A percentile compares a stretch with the other conserved stretches of the same genome.
Conservation (phyloP, 2,113 vertebrate species). For the Petrocephalus microphthalmus region DNA sequence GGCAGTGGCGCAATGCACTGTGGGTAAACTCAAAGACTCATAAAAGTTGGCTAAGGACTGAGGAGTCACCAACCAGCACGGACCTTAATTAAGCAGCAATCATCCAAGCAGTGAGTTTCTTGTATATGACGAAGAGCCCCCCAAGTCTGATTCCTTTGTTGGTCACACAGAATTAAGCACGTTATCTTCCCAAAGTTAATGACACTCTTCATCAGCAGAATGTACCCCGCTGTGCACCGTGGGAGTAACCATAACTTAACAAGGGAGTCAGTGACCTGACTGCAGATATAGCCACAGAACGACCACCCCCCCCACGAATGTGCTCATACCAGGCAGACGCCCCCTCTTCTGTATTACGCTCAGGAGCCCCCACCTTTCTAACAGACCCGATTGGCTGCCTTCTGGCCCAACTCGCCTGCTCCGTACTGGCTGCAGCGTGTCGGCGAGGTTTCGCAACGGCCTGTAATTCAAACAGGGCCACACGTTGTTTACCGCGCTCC, state of each 20-base stretch:
- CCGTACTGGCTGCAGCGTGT: neutral
- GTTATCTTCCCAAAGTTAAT: neutral
- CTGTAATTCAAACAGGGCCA: conserved; percentile 25
- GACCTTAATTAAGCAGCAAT: neutral
- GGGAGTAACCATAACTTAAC: conserved; percentile 1
- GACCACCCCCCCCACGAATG: too few species aligned
- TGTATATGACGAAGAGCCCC: neutral
- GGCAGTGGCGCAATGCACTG: neutral
- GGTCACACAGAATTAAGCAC: neutral
- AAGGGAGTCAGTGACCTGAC: neutral
- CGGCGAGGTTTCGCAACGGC: neutral
- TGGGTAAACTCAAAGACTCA: neutral
- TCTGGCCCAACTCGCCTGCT: neutral
- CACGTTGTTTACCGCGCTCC: conserved; percentile 12
- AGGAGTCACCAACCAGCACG: neutral
- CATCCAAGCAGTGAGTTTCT: neutral
- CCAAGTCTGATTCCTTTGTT: neutral
- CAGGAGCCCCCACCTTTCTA: neutral
- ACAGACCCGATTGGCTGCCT: neutral
- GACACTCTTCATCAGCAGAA: neutral
- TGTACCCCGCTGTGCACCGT: neutral
- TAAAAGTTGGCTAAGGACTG: neutral
- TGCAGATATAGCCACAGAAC: neutral
- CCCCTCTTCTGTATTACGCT: neutral
- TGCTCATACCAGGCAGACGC: neutral